Evolutionary conservation across 2,888 invertebrate genomes (phyloP), one percentile per base, ranked within the genome.

Genomic region (Drosophila lutescens): DNA sequence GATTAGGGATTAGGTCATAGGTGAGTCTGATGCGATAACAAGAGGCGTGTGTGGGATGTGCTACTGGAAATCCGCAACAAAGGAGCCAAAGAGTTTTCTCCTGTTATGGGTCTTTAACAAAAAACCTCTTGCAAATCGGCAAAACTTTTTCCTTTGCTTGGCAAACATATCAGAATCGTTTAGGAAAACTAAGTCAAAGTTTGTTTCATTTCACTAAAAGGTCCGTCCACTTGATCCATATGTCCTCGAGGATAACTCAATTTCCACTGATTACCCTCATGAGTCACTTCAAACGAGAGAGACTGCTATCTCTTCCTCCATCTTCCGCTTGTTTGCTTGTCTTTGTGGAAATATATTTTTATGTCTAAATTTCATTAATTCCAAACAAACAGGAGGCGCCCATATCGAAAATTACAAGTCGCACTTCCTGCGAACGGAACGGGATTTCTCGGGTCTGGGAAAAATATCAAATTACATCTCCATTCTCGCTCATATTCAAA

Each of bases 351-450:
- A 68, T 51, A 71, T 67, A 76, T 74, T 79, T 81, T 79, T 73
- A 82, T 84, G 83, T 84, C 84, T 84, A 86, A 84, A 84, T 84
- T 86, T 79, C 84, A 84, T 84, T 84, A 86, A 81, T 84, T 81
- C 79, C 84, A 81, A 84, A 84, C 84, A 84, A 84, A 86, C 44
- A 46, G 44, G 61, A 69, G 82, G 74, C 82, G 78, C 80, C 82
- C 85, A 85, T 80, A 85, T 76, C 57, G 50, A 74, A 74, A 86
- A 77, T 79, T 80, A 82, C 72, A 49, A 65, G 54, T 65, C 74
- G 40, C 67, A 74, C 84, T 86, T 84, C 83, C 86, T 84, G 66
- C 77, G 26, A 57, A 49, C 40, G 66, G 34, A 54, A 46, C 58
- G 59, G 62, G 57, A 41, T 63, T 61, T 44, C 30, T 32, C 13